Percentiles rank a stretch among this genome's conserved stretches.
Evolutionary conservation across 2,888 invertebrate genomes (phyloP).

Genomic region (Diachrysia chrysitis): DNA sequence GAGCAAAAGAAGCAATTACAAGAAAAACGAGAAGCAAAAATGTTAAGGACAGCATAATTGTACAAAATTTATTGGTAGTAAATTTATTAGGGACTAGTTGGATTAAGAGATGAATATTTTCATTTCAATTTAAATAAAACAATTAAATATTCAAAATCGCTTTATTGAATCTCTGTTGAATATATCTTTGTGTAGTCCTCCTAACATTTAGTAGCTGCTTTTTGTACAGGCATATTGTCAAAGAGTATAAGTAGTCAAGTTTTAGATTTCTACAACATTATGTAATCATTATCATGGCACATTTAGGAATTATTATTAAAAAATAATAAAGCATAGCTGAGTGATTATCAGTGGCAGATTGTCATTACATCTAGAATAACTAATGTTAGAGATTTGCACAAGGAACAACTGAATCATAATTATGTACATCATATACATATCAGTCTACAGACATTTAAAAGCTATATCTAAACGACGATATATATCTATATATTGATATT

Average conservation of each 20-base stretch:
- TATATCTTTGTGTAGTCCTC: slow-evolving; percentile 28
- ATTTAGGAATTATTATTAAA: slow-evolving; percentile 24
- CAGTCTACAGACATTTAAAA: slow-evolving; percentile 51
- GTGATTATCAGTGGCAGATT: slow-evolving; percentile 37
- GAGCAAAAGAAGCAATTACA: slow-evolving; percentile 93
- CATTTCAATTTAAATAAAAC: slow-evolving; percentile 52
- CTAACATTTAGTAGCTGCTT: slow-evolving; percentile 23
- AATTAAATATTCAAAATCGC: slow-evolving; percentile 36
- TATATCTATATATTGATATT: slow-evolving; percentile 42
- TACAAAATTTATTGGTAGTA: slow-evolving; percentile 52
- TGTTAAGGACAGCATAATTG: slow-evolving; percentile 93
- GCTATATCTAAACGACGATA: slow-evolving; percentile 46
- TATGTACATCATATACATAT: slow-evolving; percentile 54
- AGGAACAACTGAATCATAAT: slow-evolving; percentile 43
- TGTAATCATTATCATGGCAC: slow-evolving; percentile 46
- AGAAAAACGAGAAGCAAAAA: slow-evolving; percentile 96
- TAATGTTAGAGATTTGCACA: slow-evolving; percentile 44
- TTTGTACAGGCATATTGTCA: slow-evolving; percentile 30
- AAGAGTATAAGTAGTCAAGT: slow-evolving; percentile 28
- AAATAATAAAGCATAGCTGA: slow-evolving; percentile 29
- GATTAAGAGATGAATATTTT: slow-evolving; percentile 31
- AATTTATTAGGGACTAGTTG: slow-evolving; percentile 48
- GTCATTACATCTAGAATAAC: slow-evolving; percentile 36
- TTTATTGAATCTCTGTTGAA: slow-evolving; percentile 47
- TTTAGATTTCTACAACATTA: slow-evolving; percentile 17